phyloP scores from a whole-genome alignment of 2,797 vertebrate species.

The Saxicola maurus region DNA sequence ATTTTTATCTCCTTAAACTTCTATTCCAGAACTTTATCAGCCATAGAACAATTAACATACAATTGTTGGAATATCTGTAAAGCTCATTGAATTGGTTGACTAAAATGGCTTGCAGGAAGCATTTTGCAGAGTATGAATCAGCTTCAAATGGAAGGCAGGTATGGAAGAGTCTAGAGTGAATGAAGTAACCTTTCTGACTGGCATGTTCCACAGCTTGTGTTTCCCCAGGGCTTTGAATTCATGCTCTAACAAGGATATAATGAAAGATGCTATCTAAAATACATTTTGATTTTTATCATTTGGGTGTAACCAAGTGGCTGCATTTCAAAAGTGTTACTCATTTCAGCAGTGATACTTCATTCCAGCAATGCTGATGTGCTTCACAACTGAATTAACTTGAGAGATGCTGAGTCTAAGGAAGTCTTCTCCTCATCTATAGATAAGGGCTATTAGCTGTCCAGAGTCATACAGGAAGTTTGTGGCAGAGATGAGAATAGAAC shows the following conservation, averaged over 20 bases:
- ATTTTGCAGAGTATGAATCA: not conserved
- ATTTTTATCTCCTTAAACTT: not conserved
- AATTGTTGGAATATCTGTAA: not conserved
- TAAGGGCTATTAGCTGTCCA: conserved; percentile 9
- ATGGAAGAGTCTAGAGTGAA: not conserved
- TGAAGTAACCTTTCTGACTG: conserved; percentile 32
- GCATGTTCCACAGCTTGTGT: conserved; percentile 3
- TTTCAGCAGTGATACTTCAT: not conserved
- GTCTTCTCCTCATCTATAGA: not conserved
- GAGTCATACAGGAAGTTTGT: conserved; percentile 5
- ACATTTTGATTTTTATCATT: conserved; percentile 19
- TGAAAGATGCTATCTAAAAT: conserved; percentile 35
- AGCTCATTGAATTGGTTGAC: not conserved
- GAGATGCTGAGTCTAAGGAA: not conserved
- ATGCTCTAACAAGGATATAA: conserved; percentile 30
- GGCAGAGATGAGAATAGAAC: conserved; percentile 23
- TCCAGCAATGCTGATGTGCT: not conserved
- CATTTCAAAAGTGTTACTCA: conserved; percentile 46
- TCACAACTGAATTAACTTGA: not conserved
- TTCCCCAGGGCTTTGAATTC: conserved; percentile 41
- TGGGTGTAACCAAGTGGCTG: conserved; percentile 41
- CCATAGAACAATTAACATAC: not conserved
- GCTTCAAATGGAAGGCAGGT: conserved; percentile 26
- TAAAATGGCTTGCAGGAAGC: not conserved
- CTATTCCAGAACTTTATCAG: not conserved